phyloP scores from a whole-genome alignment of 2,113 vertebrate genomes.

The Leptobrachium ailaonicum region DNA sequence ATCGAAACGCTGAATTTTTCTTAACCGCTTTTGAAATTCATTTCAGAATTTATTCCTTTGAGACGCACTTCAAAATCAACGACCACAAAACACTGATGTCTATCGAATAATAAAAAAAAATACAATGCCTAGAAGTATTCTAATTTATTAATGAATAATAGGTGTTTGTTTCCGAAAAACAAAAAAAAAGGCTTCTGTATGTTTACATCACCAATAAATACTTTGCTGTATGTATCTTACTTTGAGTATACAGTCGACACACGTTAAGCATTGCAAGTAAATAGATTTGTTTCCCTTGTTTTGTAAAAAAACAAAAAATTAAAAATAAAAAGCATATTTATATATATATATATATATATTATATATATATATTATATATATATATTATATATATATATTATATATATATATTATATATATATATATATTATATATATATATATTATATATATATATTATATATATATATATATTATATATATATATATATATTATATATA shows the following conservation, averaged over 20 bases:
- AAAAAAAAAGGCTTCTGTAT: constrained; percentile 39
- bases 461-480: constrained; percentile 8
- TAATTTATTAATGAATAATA: constrained; percentile 85
- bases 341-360: neutral
- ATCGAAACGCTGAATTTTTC: too few species aligned
- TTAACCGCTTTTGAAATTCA: neutral
- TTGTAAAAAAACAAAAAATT: constrained; percentile 41
- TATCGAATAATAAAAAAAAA: constrained; percentile 50
- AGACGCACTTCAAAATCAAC: neutral
- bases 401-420: too few species aligned
- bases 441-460: too few species aligned
- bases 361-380: too few species aligned
- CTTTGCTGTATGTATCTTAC: constrained; percentile 38
- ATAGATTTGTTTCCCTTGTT: constrained; percentile 6
- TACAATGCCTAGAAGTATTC: constrained; percentile 75
- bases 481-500: too few species aligned
- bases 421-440: constrained; percentile 41
- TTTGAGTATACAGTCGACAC: constrained; percentile 28
- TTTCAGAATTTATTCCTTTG: neutral
- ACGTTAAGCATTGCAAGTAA: constrained; percentile 30
- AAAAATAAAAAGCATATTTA: constrained; percentile 13
- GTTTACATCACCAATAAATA: constrained; percentile 1
- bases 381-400: constrained; percentile 5
- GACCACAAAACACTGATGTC: neutral
- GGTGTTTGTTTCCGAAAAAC: constrained; percentile 73